Evolutionary conservation across 2,113 vertebrate genomes (phyloP).

Genomic region (Pseudolaguvia tuberculata): DNA sequence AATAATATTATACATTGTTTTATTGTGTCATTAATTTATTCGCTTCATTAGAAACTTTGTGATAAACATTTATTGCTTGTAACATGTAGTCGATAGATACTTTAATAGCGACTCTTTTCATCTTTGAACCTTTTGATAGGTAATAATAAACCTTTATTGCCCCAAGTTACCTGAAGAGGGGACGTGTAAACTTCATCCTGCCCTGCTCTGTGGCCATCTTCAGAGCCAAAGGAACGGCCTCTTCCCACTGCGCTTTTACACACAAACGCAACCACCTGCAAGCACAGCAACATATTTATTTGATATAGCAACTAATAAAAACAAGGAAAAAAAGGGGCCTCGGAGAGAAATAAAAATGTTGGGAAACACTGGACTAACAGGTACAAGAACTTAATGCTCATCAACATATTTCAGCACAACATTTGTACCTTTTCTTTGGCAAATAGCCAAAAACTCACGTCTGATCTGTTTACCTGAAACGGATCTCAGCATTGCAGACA

Average conservation of each 20-base stretch:
- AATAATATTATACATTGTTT: no score
- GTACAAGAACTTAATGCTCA: not conserved
- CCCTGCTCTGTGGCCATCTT: constrained; percentile 95
- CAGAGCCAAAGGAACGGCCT: constrained; percentile 82
- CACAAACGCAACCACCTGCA: constrained; percentile 89
- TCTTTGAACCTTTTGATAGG: not conserved
- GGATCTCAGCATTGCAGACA: constrained; percentile 84
- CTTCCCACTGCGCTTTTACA: constrained; percentile 84
- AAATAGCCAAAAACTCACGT: not conserved
- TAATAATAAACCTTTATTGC: not conserved
- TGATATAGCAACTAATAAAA: no score
- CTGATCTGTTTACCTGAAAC: constrained; percentile 79
- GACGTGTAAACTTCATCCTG: constrained; percentile 92
- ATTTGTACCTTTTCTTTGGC: not conserved
- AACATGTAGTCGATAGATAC: no score
- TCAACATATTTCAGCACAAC: not conserved
- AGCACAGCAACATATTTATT: not conserved
- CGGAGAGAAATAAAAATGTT: no score
- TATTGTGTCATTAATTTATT: no score
- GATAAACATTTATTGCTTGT: no score
- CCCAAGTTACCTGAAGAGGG: constrained; percentile 80
- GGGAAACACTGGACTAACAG: not conserved
- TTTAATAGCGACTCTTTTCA: not conserved
- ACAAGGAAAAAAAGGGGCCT: no score
- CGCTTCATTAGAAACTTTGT: no score